These are phyloP conservation scores for Chaenogobius annularis DNA, from an alignment of 2,113 vertebrate genomes.

Conservation along the genomic window DNA sequence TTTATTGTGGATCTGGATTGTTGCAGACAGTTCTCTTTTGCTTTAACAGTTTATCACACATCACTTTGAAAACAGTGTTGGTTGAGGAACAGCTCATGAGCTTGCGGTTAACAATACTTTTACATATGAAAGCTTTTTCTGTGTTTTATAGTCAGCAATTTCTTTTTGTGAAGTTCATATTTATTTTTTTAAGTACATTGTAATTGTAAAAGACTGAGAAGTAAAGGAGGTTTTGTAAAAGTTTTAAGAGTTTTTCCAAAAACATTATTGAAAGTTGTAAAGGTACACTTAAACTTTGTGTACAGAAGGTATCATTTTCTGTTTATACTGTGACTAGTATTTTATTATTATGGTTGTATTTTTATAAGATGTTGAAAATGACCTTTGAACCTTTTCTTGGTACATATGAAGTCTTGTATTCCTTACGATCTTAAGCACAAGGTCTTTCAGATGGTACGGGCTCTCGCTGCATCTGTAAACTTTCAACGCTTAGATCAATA, in stretches of 20 bases:
- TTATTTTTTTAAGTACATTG: constrained; percentile 61
- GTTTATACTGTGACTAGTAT: neutral
- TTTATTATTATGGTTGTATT: constrained; percentile 1
- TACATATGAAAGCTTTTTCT: constrained; percentile 20
- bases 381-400: constrained; percentile 43
- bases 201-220: constrained; percentile 51
- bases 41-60: constrained; percentile 4
- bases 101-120: constrained; percentile 10
- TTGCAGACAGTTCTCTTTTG: neutral
- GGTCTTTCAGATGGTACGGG: constrained; percentile 62
- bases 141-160: constrained; percentile 15
- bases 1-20: constrained; percentile 1
- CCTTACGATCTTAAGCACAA: constrained; percentile 62
- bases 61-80: constrained; percentile 13
- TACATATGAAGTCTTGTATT: constrained; percentile 48
- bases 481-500: neutral
- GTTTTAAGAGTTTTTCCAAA: constrained; percentile 49
- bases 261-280: constrained; percentile 23
- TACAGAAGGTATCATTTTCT: constrained; percentile 4
- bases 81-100: neutral
- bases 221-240: constrained; percentile 44
- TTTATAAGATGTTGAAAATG: neutral
- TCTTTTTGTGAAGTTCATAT: constrained; percentile 49
- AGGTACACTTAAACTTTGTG: constrained; percentile 47
- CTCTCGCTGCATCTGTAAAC: constrained; percentile 26